These are phyloP conservation scores for Hemicentrotus pulcherrimus DNA, from an alignment of 35 echinoderm and acorn worm genomes.

Conservation along the genomic window DNA sequence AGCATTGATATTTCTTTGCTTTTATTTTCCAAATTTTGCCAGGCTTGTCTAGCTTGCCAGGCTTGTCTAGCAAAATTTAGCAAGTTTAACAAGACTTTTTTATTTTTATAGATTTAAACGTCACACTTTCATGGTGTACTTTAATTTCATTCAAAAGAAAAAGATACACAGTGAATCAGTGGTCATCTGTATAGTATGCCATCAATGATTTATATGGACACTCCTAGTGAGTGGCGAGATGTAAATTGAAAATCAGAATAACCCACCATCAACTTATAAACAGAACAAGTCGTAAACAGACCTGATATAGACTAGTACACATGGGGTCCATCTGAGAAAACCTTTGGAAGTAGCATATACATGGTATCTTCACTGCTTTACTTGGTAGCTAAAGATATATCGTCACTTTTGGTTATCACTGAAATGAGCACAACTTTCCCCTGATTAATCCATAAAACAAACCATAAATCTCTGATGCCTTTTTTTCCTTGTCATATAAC, in stretches of 20 bases:
- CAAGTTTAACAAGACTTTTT: background rate
- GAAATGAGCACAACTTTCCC: background rate
- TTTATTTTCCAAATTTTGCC: too few relatives aligned
- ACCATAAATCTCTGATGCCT: background rate
- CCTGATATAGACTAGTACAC: background rate
- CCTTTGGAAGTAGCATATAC: background rate
- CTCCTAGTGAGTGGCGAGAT: background rate
- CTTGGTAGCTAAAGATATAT: background rate
- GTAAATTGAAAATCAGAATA: background rate
- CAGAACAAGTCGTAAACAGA: background rate
- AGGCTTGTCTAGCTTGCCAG: too few relatives aligned
- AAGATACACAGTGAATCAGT: background rate
- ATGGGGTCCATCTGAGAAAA: background rate
- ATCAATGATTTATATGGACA: background rate
- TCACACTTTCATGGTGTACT: background rate
- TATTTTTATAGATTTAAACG: too few relatives aligned
- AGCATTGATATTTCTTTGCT: too few relatives aligned
- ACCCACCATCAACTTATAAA: background rate
- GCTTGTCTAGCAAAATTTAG: too few relatives aligned
- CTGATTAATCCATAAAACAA: background rate
- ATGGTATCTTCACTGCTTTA: background rate
- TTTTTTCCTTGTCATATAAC: background rate
- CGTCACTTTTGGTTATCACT: background rate
- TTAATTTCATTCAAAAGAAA: too few relatives aligned
- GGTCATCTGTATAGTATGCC: background rate